These are phyloP conservation scores for Stictocephala bisonia DNA, from an alignment of 2,888 invertebrate genomes.

Conservation along the genomic window DNA sequence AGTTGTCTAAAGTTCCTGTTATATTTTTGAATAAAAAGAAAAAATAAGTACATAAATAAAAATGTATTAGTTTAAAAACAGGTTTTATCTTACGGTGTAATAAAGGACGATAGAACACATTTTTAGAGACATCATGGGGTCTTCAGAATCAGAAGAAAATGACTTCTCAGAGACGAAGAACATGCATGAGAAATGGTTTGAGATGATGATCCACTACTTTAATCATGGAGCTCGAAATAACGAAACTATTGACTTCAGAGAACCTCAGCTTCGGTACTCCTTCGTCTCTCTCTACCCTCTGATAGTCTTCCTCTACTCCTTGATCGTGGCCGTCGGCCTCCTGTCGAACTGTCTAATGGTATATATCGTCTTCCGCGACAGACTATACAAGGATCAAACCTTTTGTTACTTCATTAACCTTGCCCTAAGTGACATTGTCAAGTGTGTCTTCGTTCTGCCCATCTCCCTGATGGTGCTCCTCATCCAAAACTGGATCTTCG, in stretches of 20 bases:
- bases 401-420: conserved; percentile 75
- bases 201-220: conserved; percentile 63
- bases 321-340: conserved; percentile 70
- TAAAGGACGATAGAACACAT: too few species aligned
- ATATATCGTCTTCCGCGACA: conserved; percentile 67
- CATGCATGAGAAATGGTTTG: conserved; percentile 62
- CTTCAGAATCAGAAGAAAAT: not conserved
- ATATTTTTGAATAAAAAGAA: too few species aligned
- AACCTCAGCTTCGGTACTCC: conserved; percentile 71
- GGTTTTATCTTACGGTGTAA: too few species aligned
- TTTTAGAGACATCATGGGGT: too few species aligned
- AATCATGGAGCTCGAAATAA: conserved; percentile 59
- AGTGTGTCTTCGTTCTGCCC: conserved; percentile 76
- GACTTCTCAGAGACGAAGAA: not conserved
- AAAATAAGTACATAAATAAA: too few species aligned
- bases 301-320: conserved; percentile 72
- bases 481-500: conserved; percentile 79
- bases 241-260: conserved; percentile 68
- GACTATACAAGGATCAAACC: conserved; percentile 73
- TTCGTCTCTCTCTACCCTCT: conserved; percentile 70
- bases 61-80: too few species aligned
- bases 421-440: conserved; percentile 74
- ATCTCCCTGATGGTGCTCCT: conserved; percentile 75
- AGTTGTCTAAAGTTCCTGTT: too few species aligned
- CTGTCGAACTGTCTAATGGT: conserved; percentile 71